Evolutionary conservation across 1,140 invertebrate species (phyloP).

Genomic region (Brachionus angularis): DNA sequence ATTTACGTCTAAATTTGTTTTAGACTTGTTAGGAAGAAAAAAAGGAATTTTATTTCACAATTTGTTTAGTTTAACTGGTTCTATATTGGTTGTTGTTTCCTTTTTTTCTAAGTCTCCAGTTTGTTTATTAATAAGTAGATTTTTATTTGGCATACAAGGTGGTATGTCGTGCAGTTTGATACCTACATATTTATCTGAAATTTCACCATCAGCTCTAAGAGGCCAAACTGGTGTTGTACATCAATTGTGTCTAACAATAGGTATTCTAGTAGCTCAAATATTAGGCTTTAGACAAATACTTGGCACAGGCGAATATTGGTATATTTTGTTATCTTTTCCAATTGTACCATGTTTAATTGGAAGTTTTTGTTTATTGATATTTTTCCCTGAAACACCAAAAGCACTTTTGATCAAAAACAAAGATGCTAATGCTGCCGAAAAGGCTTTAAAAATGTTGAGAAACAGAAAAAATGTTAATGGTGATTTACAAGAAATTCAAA

Average conservation of each 20-base stretch:
- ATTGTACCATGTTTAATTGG: slow-evolving; percentile 69
- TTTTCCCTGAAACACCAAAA: slow-evolving; percentile 86
- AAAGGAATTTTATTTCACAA: slow-evolving; percentile 40
- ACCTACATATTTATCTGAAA: slow-evolving; percentile 81
- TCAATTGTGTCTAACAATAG: slow-evolving; percentile 79
- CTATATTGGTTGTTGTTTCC: slow-evolving; percentile 48
- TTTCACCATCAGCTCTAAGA: slow-evolving; percentile 72
- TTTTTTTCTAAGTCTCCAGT: slow-evolving; percentile 34
- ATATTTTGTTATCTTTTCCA: slow-evolving; percentile 65
- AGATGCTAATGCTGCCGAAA: slow-evolving; percentile 66
- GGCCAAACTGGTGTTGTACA: slow-evolving; percentile 80
- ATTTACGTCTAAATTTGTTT: slow-evolving; percentile 19
- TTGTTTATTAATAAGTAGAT: slow-evolving; percentile 25
- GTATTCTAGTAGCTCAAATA: slow-evolving; percentile 68
- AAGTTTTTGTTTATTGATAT: slow-evolving; percentile 67
- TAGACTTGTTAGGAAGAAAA: slow-evolving; percentile 11
- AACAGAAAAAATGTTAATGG: slow-evolving; percentile 48
- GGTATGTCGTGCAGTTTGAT: slow-evolving; percentile 64
- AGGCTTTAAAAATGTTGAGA: slow-evolving; percentile 55
- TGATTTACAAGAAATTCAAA: slow-evolving; percentile 53
- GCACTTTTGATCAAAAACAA: slow-evolving; percentile 69
- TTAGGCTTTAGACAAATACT: slow-evolving; percentile 61
- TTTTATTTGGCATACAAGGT: slow-evolving; percentile 44
- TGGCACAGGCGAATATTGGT: slow-evolving; percentile 65
- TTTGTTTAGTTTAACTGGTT: neutral